Conservation (phyloP, 1,140 invertebrate species). For the Protaetia brevitarsis region DNA sequence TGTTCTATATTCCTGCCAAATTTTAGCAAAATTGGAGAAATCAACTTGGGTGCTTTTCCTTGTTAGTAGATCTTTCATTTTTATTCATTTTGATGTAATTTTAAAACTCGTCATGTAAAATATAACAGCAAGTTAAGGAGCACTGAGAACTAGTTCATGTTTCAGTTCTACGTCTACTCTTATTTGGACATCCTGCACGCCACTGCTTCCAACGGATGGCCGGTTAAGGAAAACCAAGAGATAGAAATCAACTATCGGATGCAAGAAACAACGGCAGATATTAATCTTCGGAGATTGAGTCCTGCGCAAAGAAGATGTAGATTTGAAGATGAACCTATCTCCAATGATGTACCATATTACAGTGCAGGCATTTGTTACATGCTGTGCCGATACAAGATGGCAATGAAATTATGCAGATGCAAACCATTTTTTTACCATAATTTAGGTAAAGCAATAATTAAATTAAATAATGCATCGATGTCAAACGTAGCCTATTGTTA, state of each 20-base stretch:
- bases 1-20: too few relatives aligned
- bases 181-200: conserved; percentile 55
- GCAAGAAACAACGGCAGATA: conserved; percentile 51
- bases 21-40: too few relatives aligned
- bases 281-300: conserved; percentile 47
- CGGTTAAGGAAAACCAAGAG: conserved; percentile 49
- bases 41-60: too few relatives aligned
- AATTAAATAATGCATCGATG: too few relatives aligned
- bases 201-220: conserved; percentile 38
- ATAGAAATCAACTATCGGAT: conserved; percentile 52
- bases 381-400: conserved; percentile 50
- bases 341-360: conserved; percentile 50
- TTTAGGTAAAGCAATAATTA: conserved; percentile 42
- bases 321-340: conserved; percentile 54
- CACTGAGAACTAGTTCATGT: too few relatives aligned
- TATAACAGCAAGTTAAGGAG: too few relatives aligned
- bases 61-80: too few relatives aligned
- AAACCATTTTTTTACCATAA: conserved; percentile 55
- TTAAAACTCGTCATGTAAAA: too few relatives aligned
- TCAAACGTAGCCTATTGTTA: too few relatives aligned
- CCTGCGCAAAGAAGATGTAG: conserved; percentile 51
- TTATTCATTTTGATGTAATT: too few relatives aligned
- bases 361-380: conserved; percentile 53
- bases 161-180: conserved; percentile 58
- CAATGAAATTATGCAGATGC: conserved; percentile 53